Evolutionary conservation across 2,888 invertebrate genomes (phyloP).

Genomic region (Pseudanteris insignis): DNA sequence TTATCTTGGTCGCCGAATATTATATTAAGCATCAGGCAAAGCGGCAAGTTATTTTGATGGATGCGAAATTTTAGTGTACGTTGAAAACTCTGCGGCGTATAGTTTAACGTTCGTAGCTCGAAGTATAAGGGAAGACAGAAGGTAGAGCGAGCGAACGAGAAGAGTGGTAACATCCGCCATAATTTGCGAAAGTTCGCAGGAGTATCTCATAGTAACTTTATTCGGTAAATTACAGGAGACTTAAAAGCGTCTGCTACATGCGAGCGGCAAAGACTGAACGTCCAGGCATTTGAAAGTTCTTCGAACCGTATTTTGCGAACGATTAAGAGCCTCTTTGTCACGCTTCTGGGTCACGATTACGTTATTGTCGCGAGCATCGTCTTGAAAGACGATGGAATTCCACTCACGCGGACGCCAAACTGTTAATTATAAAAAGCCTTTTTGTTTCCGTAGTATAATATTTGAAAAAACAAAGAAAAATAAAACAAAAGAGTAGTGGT

Average conservation of each 20-base stretch:
- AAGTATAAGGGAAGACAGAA: slow-evolving; percentile 45
- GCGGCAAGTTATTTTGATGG: slow-evolving; percentile 39
- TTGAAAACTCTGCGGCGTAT: slow-evolving; percentile 33
- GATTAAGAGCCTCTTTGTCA: slow-evolving; percentile 41
- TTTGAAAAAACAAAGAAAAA: too few relatives aligned
- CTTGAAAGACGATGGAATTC: slow-evolving; percentile 2
- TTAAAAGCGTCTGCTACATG: slow-evolving; percentile 55
- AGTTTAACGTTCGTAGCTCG: slow-evolving; percentile 34
- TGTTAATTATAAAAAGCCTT: too few relatives aligned
- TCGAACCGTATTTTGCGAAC: slow-evolving; percentile 42
- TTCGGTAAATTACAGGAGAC: slow-evolving; percentile 57
- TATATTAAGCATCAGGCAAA: too few relatives aligned
- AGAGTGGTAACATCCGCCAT: slow-evolving; percentile 45
- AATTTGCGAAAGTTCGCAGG: slow-evolving; percentile 50
- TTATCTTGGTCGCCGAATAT: too few relatives aligned
- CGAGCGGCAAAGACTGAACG: slow-evolving; percentile 34
- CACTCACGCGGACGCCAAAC: neutral
- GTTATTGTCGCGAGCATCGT: too few relatives aligned
- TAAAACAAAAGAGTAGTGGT: too few relatives aligned
- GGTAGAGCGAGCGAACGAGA: slow-evolving; percentile 21
- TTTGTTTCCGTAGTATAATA: too few relatives aligned
- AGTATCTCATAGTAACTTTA: slow-evolving; percentile 53
- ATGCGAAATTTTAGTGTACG: slow-evolving; percentile 39
- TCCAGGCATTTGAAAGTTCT: slow-evolving; percentile 48
- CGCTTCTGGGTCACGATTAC: neutral